Conservation (phyloP, 2,797 vertebrate species). For the Aplochiton taeniatus region DNA sequence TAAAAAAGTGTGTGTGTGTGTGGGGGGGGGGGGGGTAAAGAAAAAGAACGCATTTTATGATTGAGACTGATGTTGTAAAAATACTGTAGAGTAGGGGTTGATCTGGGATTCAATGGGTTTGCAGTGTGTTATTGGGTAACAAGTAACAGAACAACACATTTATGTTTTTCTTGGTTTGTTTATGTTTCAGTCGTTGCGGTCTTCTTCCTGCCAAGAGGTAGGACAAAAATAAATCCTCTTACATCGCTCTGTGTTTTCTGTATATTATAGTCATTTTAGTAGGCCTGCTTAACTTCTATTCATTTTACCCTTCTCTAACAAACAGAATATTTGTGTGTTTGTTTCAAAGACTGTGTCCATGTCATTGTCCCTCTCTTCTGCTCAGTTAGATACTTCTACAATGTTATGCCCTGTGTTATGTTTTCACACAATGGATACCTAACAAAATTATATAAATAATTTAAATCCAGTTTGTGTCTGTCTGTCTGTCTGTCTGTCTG, state of each 20-base stretch:
- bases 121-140: not conserved
- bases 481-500: constrained; percentile 2
- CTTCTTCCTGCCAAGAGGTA: constrained; percentile 72
- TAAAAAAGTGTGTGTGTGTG: too few species aligned
- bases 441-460: not conserved
- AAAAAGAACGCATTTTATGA: too few species aligned
- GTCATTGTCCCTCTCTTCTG: too few species aligned
- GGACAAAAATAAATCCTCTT: constrained; percentile 27
- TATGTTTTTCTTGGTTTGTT: constrained; percentile 19
- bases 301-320: too few species aligned
- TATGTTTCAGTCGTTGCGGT: constrained; percentile 69
- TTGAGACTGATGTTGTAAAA: too few species aligned
- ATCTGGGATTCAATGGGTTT: too few species aligned
- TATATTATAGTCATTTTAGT: not conserved
- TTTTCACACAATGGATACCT: not conserved
- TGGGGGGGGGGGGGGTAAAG: too few species aligned
- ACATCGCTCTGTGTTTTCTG: not conserved
- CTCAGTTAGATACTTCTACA: too few species aligned
- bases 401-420: too few species aligned
- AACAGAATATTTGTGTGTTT: too few species aligned
- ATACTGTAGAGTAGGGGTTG: too few species aligned
- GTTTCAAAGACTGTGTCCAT: too few species aligned
- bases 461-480: not conserved
- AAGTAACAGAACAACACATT: not conserved
- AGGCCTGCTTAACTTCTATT: not conserved